Base-by-base conservation (phyloP, 2,113 vertebrate genomes). In the Mungos mungo region DNA sequence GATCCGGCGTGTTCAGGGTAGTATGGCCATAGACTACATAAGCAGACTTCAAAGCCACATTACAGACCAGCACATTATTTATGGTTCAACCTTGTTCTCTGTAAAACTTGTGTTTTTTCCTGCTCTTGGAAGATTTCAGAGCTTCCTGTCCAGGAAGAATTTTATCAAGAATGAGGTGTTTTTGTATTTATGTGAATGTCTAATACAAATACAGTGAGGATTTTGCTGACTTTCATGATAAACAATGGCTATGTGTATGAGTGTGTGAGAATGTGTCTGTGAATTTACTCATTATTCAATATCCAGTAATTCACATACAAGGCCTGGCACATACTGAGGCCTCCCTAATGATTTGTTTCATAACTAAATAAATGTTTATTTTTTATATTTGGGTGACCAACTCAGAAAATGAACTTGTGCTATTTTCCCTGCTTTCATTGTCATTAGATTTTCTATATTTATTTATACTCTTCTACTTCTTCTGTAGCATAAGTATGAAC, bases 341-440 rank as follows among this genome's bases (percentile, higher is more conserved):
- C 29, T 35, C 76, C 71, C 1, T 57, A 68, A 80, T 82, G 16
- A 76, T 76, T 82, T 71, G 4, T 81, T 81, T 68, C 3, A 27
- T 82, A 77, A 94, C 29, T 57, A 72, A 71, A 66, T 83, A 25
- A 74, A 82, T 25, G 33, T 14, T 52, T 57, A 41, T 83, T 93
- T 97, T 97, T 68, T 63, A 21, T 80, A 57, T 38, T 88, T 85
- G 81, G 85, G 57, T 91, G 89, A 88, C 47, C 25, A 66, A 23
- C 72, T 88, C 74, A 85, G 65, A 88, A 35, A 94, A 90, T 90
- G 19, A 92, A 82, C 35, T 93, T 86, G 35, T 80, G 1, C 21
- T 92, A 0, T 85, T 93, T 92, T 85, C 21, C 23, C 15, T 92
- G 50, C 9, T 41, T 86, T 85, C 19, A 38, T 85, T 95, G 83